These are phyloP conservation scores for Ptycholaimellus sp. DNA, from an alignment of 2,888 invertebrate species.

Conservation along the genomic window DNA sequence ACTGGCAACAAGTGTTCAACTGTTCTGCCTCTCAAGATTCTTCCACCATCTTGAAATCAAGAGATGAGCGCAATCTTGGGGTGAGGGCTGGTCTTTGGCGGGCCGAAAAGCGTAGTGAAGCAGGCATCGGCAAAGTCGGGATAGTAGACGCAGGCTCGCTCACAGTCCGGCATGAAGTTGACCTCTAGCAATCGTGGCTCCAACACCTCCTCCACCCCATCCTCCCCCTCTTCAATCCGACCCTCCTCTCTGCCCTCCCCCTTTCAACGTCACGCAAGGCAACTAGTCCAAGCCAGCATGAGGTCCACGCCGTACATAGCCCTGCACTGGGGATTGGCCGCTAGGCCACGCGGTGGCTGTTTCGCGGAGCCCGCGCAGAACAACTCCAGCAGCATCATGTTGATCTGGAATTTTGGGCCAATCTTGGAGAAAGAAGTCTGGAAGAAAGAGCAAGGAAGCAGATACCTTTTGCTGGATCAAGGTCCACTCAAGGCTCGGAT, in stretches of 20 bases:
- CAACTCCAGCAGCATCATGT: too few relatives aligned
- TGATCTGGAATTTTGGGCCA: too few relatives aligned
- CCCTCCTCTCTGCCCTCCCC: too few relatives aligned
- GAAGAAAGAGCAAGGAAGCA: too few relatives aligned
- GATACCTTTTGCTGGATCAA: constrained; percentile 37
- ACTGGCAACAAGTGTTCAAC: too few relatives aligned
- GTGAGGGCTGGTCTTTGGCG: too few relatives aligned
- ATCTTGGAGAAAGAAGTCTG: too few relatives aligned
- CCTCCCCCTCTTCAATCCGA: constrained; percentile 5
- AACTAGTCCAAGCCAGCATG: constrained; percentile 47
- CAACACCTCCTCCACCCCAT: constrained; percentile 34
- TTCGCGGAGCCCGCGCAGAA: too few relatives aligned
- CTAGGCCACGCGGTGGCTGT: constrained; percentile 51
- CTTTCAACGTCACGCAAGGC: too few relatives aligned
- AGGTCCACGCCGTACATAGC: constrained; percentile 70
- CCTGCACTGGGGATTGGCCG: constrained; percentile 50
- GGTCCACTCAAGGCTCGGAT: constrained; percentile 44
- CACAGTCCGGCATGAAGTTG: constrained; percentile 71
- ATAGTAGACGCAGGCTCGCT: constrained; percentile 68
- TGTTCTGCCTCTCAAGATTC: too few relatives aligned
- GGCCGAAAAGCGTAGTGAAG: constrained; percentile 35
- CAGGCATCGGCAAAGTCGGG: constrained; percentile 64
- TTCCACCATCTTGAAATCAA: too few relatives aligned
- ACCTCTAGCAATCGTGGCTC: constrained; percentile 58
- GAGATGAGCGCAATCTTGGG: too few relatives aligned